A percentile compares a stretch with the other conserved stretches of the same genome.
These are phyloP conservation scores for Spilosoma lubricipeda DNA, from an alignment of 2,888 invertebrate species.

Conservation along the genomic window DNA sequence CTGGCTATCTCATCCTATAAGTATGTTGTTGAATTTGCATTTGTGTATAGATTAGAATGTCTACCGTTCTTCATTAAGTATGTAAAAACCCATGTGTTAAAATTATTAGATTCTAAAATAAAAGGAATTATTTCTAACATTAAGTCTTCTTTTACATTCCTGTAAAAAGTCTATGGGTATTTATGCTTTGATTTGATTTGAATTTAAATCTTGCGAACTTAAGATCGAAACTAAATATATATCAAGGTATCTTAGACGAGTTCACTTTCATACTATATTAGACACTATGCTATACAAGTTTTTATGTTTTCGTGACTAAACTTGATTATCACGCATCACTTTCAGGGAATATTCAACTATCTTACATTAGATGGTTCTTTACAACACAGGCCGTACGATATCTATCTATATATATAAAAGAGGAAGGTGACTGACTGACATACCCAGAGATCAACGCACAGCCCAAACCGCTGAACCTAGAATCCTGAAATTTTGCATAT, in stretches of 20 bases:
- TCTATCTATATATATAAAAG: no score
- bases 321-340: not conserved
- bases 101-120: not conserved
- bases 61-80: no score
- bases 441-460: no score
- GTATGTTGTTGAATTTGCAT: not conserved
- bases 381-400: not conserved
- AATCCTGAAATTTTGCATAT: no score
- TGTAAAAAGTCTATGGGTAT: no score
- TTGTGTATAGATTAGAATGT: not conserved
- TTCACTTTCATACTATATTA: not conserved
- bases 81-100: no score
- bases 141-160: not conserved
- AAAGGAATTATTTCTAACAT: not conserved
- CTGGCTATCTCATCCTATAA: constrained; percentile 31
- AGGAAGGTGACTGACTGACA: no score
- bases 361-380: not conserved
- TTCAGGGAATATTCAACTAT: not conserved
- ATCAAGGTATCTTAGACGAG: not conserved
- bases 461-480: no score
- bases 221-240: not conserved
- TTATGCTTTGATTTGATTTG: not conserved
- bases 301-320: not conserved
- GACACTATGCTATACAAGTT: not conserved
- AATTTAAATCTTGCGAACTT: not conserved